These are phyloP conservation scores for Portunus trituberculatus DNA, from an alignment of 1,140 invertebrate genomes.

Conservation along the genomic window DNA sequence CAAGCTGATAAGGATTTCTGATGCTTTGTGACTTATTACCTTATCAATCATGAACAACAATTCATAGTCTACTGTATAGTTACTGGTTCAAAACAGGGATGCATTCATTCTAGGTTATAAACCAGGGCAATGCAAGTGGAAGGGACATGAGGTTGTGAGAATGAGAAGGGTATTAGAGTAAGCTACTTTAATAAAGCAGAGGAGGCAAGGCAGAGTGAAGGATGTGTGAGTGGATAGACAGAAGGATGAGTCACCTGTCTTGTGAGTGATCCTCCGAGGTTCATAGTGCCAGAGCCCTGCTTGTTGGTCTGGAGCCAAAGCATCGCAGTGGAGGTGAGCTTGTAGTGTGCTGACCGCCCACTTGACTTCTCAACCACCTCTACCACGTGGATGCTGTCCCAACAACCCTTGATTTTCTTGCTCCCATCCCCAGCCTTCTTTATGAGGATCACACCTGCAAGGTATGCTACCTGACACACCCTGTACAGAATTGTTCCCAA, in stretches of 20 bases:
- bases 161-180: neutral
- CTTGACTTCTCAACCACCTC: conserved; percentile 98
- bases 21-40: too few species aligned
- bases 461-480: neutral
- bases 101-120: too few species aligned
- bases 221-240: neutral
- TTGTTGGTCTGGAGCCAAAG: conserved; percentile 99
- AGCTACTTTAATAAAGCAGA: neutral
- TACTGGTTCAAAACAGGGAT: too few species aligned
- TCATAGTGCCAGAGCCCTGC: conserved; percentile 98
- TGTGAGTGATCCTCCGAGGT: conserved; percentile 97
- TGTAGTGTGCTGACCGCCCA: conserved; percentile 97
- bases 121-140: too few species aligned
- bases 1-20: too few species aligned
- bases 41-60: too few species aligned
- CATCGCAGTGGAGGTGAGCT: conserved; percentile 99
- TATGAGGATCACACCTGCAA: conserved; percentile 95
- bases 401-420: conserved; percentile 98
- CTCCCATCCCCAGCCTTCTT: conserved; percentile 99
- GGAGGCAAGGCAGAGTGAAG: neutral
- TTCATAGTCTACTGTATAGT: too few species aligned
- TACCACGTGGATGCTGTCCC: conserved; percentile 99
- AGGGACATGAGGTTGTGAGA: too few species aligned
- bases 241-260: conserved; percentile 87
- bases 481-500: too few species aligned